These are phyloP conservation scores for Otis tarda DNA, from an alignment of 2,113 vertebrate species.

Conservation along the genomic window DNA sequence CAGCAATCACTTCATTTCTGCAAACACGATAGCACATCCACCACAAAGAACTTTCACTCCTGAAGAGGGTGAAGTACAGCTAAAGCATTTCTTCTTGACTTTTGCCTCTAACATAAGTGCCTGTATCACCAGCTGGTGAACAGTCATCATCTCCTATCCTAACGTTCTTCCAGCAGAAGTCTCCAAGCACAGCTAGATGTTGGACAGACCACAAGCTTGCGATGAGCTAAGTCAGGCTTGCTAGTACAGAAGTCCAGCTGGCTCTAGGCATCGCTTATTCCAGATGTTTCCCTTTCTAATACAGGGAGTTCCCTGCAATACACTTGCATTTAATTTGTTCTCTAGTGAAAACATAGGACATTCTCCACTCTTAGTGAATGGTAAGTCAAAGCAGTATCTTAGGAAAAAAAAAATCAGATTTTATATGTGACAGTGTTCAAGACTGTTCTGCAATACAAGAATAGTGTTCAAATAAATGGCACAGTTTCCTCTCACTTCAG, in stretches of 20 bases:
- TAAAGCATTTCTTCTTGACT: background rate
- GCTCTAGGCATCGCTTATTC: background rate
- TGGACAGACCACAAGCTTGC: background rate
- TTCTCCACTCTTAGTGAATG: background rate
- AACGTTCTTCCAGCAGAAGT: background rate
- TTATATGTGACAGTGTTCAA: background rate
- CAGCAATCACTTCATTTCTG: background rate
- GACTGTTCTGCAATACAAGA: background rate
- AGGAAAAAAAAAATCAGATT: background rate
- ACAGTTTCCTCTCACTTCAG: background rate
- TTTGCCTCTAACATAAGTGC: background rate
- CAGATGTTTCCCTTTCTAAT: background rate
- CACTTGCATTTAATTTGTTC: background rate
- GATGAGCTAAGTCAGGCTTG: background rate
- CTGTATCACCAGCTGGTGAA: fast-evolving
- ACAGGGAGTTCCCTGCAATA: background rate
- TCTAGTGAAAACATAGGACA: background rate
- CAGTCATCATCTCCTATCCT: background rate
- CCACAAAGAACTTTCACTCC: background rate
- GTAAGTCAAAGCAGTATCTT: background rate
- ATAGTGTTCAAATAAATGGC: background rate
- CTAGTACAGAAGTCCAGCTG: background rate
- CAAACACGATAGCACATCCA: background rate
- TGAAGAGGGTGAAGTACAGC: background rate
- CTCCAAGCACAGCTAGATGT: background rate